phyloP scores from a whole-genome alignment of 2,888 invertebrate species.

The Sphecodes monilicornis region DNA sequence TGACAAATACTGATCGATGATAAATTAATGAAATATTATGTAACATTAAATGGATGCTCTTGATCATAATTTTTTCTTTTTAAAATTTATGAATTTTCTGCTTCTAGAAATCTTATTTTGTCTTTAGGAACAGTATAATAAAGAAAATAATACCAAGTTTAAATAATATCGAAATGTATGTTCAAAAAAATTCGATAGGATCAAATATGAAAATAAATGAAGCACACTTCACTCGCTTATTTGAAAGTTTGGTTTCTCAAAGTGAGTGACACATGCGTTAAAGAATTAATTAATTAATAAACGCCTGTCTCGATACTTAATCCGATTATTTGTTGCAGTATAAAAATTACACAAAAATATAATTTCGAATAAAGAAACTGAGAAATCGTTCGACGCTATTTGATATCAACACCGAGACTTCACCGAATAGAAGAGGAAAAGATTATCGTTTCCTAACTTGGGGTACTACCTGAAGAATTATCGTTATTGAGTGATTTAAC shows the following conservation, averaged over 20 bases:
- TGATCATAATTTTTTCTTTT: neutral
- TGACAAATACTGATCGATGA: neutral
- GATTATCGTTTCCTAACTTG: slow-evolving; percentile 12
- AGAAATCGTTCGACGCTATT: slow-evolving; percentile 72
- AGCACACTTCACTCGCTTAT: slow-evolving; percentile 33
- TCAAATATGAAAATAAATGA: slow-evolving; percentile 62
- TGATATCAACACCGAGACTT: slow-evolving; percentile 57
- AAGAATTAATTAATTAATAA: neutral
- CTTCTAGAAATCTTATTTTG: neutral
- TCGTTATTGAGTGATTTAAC: slow-evolving; percentile 42
- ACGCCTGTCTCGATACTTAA: neutral
- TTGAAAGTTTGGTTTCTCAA: slow-evolving; percentile 51
- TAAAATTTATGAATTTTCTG: neutral
- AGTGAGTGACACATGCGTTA: slow-evolving; percentile 51
- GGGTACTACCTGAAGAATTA: slow-evolving; percentile 5
- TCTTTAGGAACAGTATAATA: neutral
- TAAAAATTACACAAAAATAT: slow-evolving; percentile 46
- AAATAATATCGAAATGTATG: neutral
- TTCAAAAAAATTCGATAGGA: slow-evolving; percentile 3
- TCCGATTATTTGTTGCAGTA: slow-evolving; percentile 31
- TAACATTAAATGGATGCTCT: neutral
- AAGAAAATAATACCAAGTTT: neutral
- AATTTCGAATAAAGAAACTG: slow-evolving; percentile 24
- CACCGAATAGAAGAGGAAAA: slow-evolving; percentile 26
- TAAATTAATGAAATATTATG: neutral